These are phyloP conservation scores for Calcarius lapponicus DNA, from an alignment of 2,797 vertebrate species.

Conservation along the genomic window DNA sequence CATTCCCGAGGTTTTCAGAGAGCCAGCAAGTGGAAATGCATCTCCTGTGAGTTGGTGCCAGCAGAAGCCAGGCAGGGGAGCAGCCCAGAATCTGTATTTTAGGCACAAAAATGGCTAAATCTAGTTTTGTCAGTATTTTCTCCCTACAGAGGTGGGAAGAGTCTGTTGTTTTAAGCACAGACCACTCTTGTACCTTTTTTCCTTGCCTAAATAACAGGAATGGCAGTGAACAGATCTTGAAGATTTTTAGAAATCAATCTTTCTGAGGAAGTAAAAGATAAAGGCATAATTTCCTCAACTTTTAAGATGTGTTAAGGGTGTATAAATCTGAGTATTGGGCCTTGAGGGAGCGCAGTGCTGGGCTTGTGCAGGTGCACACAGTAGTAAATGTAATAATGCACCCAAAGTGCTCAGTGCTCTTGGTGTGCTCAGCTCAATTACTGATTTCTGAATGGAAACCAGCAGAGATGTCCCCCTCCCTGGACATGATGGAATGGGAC, in stretches of 20 bases:
- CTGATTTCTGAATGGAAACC: neutral
- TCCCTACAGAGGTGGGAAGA: neutral
- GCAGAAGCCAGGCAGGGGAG: neutral
- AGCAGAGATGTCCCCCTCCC: neutral
- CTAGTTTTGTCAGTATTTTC: neutral
- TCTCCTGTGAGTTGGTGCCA: neutral
- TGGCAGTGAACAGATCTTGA: neutral
- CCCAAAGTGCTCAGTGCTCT: neutral
- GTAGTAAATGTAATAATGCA: constrained; percentile 30
- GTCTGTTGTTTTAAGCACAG: neutral
- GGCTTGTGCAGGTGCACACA: neutral
- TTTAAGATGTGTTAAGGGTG: constrained; percentile 28
- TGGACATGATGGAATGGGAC: neutral
- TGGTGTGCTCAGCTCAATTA: neutral
- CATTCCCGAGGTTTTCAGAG: neutral
- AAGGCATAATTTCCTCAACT: neutral
- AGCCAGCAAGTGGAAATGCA: neutral
- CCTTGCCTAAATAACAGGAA: neutral
- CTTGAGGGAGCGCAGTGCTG: constrained; percentile 9
- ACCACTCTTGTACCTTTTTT: neutral
- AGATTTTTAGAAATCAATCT: neutral
- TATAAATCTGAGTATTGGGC: constrained; percentile 25
- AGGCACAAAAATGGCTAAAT: neutral
- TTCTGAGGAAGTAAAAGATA: neutral
- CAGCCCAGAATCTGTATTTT: neutral